Percentiles rank a stretch among this genome's conserved stretches.
Conservation (phyloP, 2,797 vertebrate genomes). For the Acipenser ruthenus region DNA sequence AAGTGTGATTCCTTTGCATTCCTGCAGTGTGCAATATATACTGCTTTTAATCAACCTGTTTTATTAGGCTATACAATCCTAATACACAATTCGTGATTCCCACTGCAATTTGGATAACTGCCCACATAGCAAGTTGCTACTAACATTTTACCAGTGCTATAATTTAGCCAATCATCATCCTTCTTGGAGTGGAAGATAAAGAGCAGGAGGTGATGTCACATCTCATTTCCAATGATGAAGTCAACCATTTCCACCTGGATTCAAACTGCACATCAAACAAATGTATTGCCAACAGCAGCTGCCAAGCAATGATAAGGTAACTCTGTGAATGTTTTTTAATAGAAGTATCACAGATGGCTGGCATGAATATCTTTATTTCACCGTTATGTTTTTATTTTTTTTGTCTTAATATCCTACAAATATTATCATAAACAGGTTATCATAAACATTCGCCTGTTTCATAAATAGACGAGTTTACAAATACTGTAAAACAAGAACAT, state of each 20-base stretch:
- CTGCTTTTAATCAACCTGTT: no score
- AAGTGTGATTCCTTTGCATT: no score
- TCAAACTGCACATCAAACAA: constrained; percentile 16
- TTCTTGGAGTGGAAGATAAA: constrained; percentile 22
- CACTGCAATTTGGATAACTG: not conserved
- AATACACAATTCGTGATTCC: not conserved
- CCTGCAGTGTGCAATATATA: no score
- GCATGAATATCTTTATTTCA: no score
- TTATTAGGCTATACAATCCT: no score
- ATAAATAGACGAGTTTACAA: no score
- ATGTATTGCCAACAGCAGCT: constrained; percentile 23
- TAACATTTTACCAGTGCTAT: constrained; percentile 7
- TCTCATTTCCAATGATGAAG: constrained; percentile 27
- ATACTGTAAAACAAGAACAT: no score
- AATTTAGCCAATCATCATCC: constrained; percentile 33
- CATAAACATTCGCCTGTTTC: no score
- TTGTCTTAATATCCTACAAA: no score
- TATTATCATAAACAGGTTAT: no score
- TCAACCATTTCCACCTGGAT: constrained; percentile 31
- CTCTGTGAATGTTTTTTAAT: constrained; percentile 8
- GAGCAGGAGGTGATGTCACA: constrained; percentile 17
- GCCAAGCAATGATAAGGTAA: constrained; percentile 22
- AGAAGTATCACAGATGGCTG: no score
- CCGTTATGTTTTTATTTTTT: no score
- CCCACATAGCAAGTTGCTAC: constrained; percentile 13